Evolutionary conservation across 2,797 vertebrate species (phyloP), one percentile per base, ranked within the genome.

Genomic region (Amblyraja radiata): DNA sequence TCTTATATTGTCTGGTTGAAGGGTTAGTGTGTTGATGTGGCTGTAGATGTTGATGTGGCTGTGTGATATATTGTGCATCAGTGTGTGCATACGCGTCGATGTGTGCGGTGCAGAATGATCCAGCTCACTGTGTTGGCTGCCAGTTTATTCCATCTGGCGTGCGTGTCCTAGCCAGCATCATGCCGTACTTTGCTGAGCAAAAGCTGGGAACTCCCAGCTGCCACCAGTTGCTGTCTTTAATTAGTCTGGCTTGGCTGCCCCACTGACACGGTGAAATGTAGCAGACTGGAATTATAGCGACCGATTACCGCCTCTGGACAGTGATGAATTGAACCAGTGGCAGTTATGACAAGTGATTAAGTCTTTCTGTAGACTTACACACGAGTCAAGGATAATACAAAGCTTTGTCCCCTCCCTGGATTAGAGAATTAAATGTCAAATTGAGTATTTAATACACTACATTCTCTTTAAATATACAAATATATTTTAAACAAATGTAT

Each of bases 311-410:
- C 90, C 71, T 76, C 71, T 54, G 36, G 68, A 71, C 46, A 6
- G 68, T 92, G 90, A 92, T 92, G 90, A 92, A 92, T 92, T 92
- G 90, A 76, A 76, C 25, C 71, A 25, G 54, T 76, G 90, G 25
- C 90, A 76, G 90, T 74, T 92, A 92, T 92, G 90, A 92, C 90
- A 92, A 76, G 90, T 92, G 90, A 92, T 76, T 92, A 92, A 92
- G 90, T 92, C 90, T 76, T 92, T 92, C 36, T 92, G 71, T 71
- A 76, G 90, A 92, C 71, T 92, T 76, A 92, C 71, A 92, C 68
- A 76, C 36, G 36, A 92, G 90, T 28, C 90, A 92, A 76, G 71
- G 90, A 92, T 92, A 92, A 92, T 92, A 58, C 36, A 92, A 76
- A 92, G 71, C 90, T 71, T 36, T 25, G 68, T 54, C 39, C 90